A percentile compares a stretch with the other conserved stretches of the same genome.
Conservation (phyloP, 2,797 vertebrate genomes). For the Chloroceryle inda region DNA sequence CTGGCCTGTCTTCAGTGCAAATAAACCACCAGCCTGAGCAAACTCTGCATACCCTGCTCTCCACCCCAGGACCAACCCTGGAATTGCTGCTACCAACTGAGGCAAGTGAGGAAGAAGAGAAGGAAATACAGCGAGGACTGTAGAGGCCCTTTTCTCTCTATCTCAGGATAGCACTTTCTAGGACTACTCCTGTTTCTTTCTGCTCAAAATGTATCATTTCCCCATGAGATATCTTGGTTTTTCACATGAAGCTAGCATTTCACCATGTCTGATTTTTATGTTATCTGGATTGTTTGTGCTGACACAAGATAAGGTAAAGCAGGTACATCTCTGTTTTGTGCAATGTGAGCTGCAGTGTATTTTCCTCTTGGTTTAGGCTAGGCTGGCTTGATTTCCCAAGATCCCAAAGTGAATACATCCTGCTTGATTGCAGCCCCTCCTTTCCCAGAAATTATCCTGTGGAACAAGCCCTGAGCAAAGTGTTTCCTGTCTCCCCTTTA, state of each 20-base stretch:
- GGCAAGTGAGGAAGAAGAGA: background rate
- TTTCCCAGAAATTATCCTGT: slow-evolving; percentile 24
- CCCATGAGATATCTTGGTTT: background rate
- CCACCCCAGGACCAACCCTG: background rate
- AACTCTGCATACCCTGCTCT: background rate
- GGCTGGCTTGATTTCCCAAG: background rate
- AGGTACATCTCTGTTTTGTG: fast-evolving
- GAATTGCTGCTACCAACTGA: background rate
- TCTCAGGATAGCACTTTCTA: background rate
- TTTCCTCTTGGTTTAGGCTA: background rate
- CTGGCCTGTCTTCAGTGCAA: background rate
- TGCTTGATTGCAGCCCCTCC: background rate
- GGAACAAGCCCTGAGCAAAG: background rate
- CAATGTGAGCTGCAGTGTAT: background rate
- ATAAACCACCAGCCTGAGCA: background rate
- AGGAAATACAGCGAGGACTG: background rate
- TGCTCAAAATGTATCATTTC: background rate
- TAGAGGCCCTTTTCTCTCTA: background rate
- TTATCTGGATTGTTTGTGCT: background rate
- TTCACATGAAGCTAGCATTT: background rate
- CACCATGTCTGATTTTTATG: background rate
- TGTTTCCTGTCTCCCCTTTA: background rate
- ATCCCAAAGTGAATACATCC: background rate
- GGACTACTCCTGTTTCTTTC: background rate
- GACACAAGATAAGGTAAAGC: background rate